Conservation (phyloP, 2,888 invertebrate species). For the Perizoma flavofasciatum region DNA sequence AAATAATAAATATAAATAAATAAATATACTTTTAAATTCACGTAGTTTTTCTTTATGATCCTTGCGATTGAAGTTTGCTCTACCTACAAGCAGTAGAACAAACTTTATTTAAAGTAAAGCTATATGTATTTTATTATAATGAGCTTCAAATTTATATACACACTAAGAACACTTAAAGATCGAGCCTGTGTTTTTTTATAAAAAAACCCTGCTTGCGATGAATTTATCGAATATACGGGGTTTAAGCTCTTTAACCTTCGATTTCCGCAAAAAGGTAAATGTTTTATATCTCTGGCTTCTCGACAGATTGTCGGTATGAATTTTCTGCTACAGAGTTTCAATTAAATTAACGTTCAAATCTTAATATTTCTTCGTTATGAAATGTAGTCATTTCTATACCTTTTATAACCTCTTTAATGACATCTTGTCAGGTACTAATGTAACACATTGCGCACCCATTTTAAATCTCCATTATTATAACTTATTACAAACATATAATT, state of each 20-base stretch:
- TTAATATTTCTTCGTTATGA: not conserved
- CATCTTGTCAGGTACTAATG: too few species aligned
- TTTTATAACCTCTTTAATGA: not conserved
- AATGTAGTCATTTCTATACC: not conserved
- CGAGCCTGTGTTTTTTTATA: slow-evolving; percentile 37
- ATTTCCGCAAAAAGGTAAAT: not conserved
- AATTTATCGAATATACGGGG: slow-evolving; percentile 2
- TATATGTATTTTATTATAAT: too few species aligned
- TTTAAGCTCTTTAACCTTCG: not conserved
- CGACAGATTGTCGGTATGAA: not conserved
- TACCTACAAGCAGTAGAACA: too few species aligned
- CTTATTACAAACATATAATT: too few species aligned
- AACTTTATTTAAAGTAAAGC: too few species aligned
- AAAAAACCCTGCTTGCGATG: not conserved
- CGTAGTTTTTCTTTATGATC: too few species aligned
- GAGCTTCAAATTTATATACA: too few species aligned
- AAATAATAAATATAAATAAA: too few species aligned
- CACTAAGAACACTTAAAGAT: slow-evolving; percentile 49
- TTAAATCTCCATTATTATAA: too few species aligned
- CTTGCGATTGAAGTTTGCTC: too few species aligned
- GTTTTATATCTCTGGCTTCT: not conserved
- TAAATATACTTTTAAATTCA: too few species aligned
- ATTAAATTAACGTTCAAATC: not conserved
- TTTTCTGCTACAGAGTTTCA: not conserved
- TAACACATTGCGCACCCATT: too few species aligned